Base-by-base conservation (phyloP, 1,140 invertebrate genomes). In the Chrysopa pallens region DNA sequence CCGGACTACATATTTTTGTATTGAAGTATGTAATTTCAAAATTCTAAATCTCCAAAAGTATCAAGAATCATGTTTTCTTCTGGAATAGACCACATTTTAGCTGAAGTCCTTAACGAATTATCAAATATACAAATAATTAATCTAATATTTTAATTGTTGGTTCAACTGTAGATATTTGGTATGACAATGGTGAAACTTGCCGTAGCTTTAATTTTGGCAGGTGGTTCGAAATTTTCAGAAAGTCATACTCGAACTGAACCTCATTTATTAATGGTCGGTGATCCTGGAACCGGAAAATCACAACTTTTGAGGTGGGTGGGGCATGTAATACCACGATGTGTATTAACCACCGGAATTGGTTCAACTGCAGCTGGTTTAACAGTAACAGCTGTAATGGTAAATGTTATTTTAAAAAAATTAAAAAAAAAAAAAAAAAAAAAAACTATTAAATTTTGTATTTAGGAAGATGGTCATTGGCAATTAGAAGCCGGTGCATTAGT, bases 201-300 rank as follows among this genome's bases (percentile, higher is more conserved):
- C 9, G 62, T 91, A 29, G 74, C 78, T 35, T 60, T 85, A 36
- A 68, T 80, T 39, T 53, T 87, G 47, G 72, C 75, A 44, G 81
- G 82, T 12, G 83, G 84, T 15, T 74, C 82, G 6, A 44, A 70
- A 33, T 33, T 12, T 33, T 51, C 5, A 42, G 43, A 31, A 8
- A 14, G 36, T 17, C n/a, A 23, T 15, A 54, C 42, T 60, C 48
- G 59, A 27, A 49, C 52, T 15, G 52, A 61, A 46, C 46, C 83
- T 7, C 90, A 95, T 68, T 63, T 93, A 49, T 61, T 95, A 40
- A 58, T 95, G 8, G 81, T 93, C 36, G 89, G 90, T 29, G 89
- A 93, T 72, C 89, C 90, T 48, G 88, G 87, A 48, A 82, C 78
- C 12, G 89, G 84, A 12, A 95, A 95, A 59, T 92, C 88, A 0